Evolutionary conservation across 2,797 vertebrate species (phyloP).

Genomic region (Odontamblyopus rebecca): DNA sequence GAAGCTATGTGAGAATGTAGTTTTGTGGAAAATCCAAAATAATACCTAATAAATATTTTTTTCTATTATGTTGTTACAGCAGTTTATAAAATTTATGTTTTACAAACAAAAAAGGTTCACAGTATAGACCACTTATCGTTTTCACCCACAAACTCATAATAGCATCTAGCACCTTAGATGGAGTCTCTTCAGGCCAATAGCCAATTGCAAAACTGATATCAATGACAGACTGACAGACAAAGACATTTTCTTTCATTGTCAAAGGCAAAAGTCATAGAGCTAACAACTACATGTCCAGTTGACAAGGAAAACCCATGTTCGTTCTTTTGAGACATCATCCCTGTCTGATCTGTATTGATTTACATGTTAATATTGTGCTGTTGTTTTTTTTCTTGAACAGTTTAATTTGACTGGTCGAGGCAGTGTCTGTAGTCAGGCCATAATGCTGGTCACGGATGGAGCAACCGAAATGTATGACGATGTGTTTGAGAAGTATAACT

Average conservation of each 20-base stretch:
- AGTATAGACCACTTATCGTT: not conserved
- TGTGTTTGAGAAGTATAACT: constrained; percentile 94
- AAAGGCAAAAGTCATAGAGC: not conserved
- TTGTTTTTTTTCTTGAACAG: constrained; percentile 60
- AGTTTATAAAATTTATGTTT: too few species aligned
- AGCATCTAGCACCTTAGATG: not conserved
- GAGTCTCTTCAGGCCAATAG: not conserved
- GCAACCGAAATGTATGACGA: constrained; percentile 92
- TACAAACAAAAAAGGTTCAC: too few species aligned
- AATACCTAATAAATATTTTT: too few species aligned
- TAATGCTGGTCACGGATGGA: constrained; percentile 97
- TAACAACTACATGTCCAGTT: not conserved
- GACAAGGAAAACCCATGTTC: not conserved
- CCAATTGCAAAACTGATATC: too few species aligned
- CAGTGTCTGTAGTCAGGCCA: constrained; percentile 95
- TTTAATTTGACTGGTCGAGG: constrained; percentile 96
- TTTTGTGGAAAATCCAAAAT: too few species aligned
- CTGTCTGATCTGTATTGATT: not conserved
- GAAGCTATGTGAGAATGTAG: too few species aligned
- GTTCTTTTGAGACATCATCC: not conserved
- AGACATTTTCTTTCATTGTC: not conserved
- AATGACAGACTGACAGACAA: not conserved
- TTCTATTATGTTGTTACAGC: too few species aligned
- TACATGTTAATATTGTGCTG: not conserved
- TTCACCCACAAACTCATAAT: not conserved